Conservation (phyloP, 1,140 invertebrate genomes). For the Microvelia longipes region DNA sequence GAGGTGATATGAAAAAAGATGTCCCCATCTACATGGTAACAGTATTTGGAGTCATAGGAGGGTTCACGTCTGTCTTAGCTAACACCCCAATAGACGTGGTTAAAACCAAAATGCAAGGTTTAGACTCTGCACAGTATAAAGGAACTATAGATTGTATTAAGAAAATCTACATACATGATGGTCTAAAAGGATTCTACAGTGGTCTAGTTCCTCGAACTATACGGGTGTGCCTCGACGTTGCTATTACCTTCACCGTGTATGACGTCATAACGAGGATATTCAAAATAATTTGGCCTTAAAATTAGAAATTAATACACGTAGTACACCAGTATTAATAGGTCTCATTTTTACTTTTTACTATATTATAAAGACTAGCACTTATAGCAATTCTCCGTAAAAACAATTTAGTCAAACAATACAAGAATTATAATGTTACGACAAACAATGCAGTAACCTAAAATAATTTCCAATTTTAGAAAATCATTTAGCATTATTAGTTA, state of each 20-base stretch:
- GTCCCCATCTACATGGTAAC: constrained; percentile 65
- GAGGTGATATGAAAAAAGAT: constrained; percentile 60
- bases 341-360: too few species aligned
- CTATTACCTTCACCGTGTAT: constrained; percentile 95
- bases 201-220: constrained; percentile 88
- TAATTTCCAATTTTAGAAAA: too few species aligned
- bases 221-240: constrained; percentile 93
- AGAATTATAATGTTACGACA: too few species aligned
- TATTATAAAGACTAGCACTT: too few species aligned
- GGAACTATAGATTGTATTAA: constrained; percentile 81
- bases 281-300: constrained; percentile 34
- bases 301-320: too few species aligned
- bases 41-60: constrained; percentile 76
- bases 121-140: constrained; percentile 93
- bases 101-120: constrained; percentile 96
- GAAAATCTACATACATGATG: constrained; percentile 83
- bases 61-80: constrained; percentile 89
- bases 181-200: constrained; percentile 90
- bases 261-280: constrained; percentile 89
- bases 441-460: too few species aligned
- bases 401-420: too few species aligned
- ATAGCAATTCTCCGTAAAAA: too few species aligned
- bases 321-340: too few species aligned
- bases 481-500: too few species aligned
- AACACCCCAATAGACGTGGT: constrained; percentile 96